Percentiles rank a stretch among this genome's conserved stretches.
These are phyloP conservation scores for Trichomycterus rosablanca DNA, from an alignment of 2,113 vertebrate genomes.

Conservation along the genomic window DNA sequence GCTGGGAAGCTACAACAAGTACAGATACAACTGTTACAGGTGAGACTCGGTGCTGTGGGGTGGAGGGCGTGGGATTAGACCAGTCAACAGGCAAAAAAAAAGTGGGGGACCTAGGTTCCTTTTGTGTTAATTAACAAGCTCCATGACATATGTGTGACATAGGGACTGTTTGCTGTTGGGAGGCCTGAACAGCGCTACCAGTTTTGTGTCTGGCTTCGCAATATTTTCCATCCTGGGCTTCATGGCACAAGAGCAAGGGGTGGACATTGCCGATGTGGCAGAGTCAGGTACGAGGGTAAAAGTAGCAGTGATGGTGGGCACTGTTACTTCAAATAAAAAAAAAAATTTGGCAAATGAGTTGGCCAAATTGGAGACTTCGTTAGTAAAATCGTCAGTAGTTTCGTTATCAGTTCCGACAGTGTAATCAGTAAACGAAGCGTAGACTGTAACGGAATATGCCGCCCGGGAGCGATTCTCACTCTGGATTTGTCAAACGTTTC, in stretches of 20 bases:
- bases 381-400: conserved; percentile 28
- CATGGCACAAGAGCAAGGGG: conserved; percentile 99
- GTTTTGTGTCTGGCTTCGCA: conserved; percentile 99
- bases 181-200: conserved; percentile 99
- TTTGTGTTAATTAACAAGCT: conserved; percentile 98
- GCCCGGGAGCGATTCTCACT: conserved; percentile 22
- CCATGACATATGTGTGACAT: conserved; percentile 99
- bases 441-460: conserved; percentile 6
- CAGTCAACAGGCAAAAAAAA: conserved; percentile 43
- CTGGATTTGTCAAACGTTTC: conserved; percentile 25
- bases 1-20: conserved; percentile 99
- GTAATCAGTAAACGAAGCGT: conserved; percentile 24
- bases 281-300: conserved; percentile 98
- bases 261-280: conserved; percentile 99
- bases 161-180: conserved; percentile 99
- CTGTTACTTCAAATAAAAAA: conserved; percentile 76
- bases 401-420: conserved; percentile 55
- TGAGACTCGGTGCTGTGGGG: conserved; percentile 69
- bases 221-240: conserved; percentile 99
- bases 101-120: conserved; percentile 58
- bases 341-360: conserved; percentile 25
- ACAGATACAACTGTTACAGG: conserved; percentile 99
- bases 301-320: conserved; percentile 92
- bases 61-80: conserved; percentile 37
- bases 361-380: conserved; percentile 1